Evolutionary conservation across 2,888 invertebrate genomes (phyloP), one percentile per base, ranked within the genome.

Genomic region (Nephrotoma appendiculata): DNA sequence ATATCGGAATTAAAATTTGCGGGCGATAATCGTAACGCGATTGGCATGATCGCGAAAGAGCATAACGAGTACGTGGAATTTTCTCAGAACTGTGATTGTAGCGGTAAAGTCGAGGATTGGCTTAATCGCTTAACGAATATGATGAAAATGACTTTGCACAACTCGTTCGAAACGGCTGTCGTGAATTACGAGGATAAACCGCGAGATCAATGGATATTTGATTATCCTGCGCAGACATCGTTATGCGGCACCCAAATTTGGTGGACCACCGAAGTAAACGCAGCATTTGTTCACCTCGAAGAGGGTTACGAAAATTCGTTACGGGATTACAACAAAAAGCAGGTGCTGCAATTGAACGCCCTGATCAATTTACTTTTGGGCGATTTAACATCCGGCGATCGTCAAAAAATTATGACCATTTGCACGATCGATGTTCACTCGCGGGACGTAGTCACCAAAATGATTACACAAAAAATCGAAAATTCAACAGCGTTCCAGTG

Each of bases 401-500:
- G 98, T n/a, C 98, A 98, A 91, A 98, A 98, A 91, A 97, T 98
- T 89, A 98, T 98, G 97, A 98, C 98, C 0, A 96, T 99, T 89
- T 98, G 98, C 91, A 98, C 98, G 2, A 98, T 97, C 87, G 97
- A 98, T 90, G 98, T 98, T 1, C 98, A 98, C 90, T 97, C 98
- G 3, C 93, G 98, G 89, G 98, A 98, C 91, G 98, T 98, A 6
- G 97, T 98, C 0, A 95, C 95, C 0, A 98, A 97, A 90, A 94
- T 98, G 90, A 97, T 98, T 87, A 88, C 92, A 0, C 94, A 95
- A 88, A 97, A 96, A 91, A 96, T 98, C 0, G 97, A 97, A 88
- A 94, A 93, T 86, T 93, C 95, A 0, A 94, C 94, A 44, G 96
- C 96, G 3, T 98, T 98, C 90, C 96, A 96, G 89, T 98, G 98